phyloP scores from a whole-genome alignment of 2,888 invertebrate genomes.

The Drosophila mercatorum region DNA sequence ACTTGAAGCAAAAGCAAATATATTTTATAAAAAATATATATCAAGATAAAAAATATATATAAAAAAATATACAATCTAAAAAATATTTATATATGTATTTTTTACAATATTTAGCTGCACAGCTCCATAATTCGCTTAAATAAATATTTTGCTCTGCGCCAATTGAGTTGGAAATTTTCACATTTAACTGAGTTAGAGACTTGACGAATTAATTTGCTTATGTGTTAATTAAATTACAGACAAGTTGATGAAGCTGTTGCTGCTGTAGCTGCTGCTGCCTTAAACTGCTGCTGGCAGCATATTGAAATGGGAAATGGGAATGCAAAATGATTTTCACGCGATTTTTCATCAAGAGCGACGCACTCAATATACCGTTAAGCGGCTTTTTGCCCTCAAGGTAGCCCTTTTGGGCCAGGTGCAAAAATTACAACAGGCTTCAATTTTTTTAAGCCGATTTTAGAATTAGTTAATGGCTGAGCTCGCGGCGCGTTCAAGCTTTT shows the following conservation, averaged over 20 bases:
- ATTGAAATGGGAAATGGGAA: slow-evolving; percentile 19
- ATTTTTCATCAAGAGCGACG: not conserved
- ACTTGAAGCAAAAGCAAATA: slow-evolving; percentile 1
- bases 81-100: too few relatives aligned
- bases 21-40: too few relatives aligned
- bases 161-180: slow-evolving; percentile 1
- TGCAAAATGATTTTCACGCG: slow-evolving; percentile 21
- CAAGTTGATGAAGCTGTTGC: slow-evolving; percentile 23
- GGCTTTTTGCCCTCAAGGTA: slow-evolving; percentile 42
- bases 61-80: too few relatives aligned
- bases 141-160: slow-evolving; percentile 3
- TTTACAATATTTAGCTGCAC: too few relatives aligned
- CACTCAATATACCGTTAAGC: slow-evolving; percentile 32
- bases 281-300: slow-evolving; percentile 10
- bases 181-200: slow-evolving; percentile 12
- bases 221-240: slow-evolving; percentile 46
- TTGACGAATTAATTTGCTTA: slow-evolving; percentile 48
- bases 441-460: slow-evolving; percentile 71
- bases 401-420: slow-evolving; percentile 63
- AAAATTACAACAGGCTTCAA: slow-evolving; percentile 48
- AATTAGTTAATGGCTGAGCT: slow-evolving; percentile 74
- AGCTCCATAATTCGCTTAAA: not conserved
- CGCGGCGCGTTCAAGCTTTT: slow-evolving; percentile 28
- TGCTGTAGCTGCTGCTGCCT: slow-evolving; percentile 4
- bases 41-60: too few relatives aligned